phyloP scores from a whole-genome alignment of 30 jellyfish, hydroid and myxozoan genomes.

The Pelagia noctiluca region DNA sequence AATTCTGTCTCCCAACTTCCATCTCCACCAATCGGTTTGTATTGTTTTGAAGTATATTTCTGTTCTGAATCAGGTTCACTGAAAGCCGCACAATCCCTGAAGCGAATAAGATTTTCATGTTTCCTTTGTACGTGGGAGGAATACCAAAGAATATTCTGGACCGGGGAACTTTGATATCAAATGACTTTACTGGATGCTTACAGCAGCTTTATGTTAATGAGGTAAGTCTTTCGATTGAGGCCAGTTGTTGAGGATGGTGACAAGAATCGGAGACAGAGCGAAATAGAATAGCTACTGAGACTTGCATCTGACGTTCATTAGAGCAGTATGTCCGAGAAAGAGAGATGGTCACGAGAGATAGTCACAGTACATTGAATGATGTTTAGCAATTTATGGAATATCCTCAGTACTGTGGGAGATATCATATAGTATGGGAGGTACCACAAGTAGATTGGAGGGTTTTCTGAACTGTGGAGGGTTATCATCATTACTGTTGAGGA shows the following conservation, averaged over 20 bases:
- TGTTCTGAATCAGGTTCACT: constrained; percentile 3
- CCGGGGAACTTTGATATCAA: background rate
- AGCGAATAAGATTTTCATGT: background rate
- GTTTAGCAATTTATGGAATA: background rate
- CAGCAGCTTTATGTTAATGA: constrained; percentile 2
- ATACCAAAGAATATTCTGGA: background rate
- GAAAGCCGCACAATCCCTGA: background rate
- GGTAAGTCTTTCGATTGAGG: background rate
- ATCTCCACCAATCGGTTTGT: too few relatives aligned
- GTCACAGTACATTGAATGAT: background rate
- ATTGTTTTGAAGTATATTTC: too few relatives aligned
- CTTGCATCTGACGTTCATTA: background rate
- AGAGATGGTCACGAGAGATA: background rate
- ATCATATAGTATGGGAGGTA: too few relatives aligned
- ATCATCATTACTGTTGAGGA: too few relatives aligned
- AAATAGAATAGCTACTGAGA: too few relatives aligned
- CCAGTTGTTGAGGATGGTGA: too few relatives aligned
- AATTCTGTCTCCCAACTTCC: too few relatives aligned
- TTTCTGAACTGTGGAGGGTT: too few relatives aligned
- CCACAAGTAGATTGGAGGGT: too few relatives aligned
- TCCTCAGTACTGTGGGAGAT: background rate
- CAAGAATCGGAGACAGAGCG: too few relatives aligned
- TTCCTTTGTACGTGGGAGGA: constrained; percentile 15
- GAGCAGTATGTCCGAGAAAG: background rate
- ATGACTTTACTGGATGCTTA: background rate